Conservation (phyloP, 2,113 vertebrate species). For the Eolophus roseicapilla region DNA sequence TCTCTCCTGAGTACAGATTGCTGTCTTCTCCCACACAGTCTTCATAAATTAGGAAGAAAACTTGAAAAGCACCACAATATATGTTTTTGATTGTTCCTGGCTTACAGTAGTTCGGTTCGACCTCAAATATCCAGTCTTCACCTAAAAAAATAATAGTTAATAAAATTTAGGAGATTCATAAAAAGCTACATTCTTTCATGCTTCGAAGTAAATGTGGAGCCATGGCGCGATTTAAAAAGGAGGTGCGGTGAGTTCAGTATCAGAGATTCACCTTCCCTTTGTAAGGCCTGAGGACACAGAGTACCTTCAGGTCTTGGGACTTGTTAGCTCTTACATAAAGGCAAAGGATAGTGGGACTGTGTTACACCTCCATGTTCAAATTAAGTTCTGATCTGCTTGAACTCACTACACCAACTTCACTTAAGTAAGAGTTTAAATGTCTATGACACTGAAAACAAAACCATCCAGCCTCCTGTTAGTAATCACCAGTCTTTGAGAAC, state of each 20-base stretch:
- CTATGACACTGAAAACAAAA: background rate
- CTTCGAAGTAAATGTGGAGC: background rate
- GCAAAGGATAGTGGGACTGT: background rate
- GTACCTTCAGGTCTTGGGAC: background rate
- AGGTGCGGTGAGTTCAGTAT: background rate
- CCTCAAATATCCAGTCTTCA: background rate
- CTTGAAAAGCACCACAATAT: constrained; percentile 13
- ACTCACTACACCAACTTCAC: background rate
- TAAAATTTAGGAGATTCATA: background rate
- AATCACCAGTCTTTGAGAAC: background rate
- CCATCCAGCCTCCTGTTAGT: background rate
- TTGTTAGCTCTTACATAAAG: background rate
- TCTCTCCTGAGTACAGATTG: constrained; percentile 61
- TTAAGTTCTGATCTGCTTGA: background rate
- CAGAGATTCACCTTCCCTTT: background rate
- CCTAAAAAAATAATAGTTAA: background rate
- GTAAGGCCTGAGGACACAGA: background rate
- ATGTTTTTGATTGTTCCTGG: background rate
- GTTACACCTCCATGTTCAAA: background rate
- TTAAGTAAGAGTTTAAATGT: background rate
- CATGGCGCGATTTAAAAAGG: background rate
- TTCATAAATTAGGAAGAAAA: constrained; percentile 45
- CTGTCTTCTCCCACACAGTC: constrained; percentile 60
- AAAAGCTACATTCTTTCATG: background rate
- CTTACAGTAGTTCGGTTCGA: background rate